Evolutionary conservation across 2,113 vertebrate genomes (phyloP).

Genomic region (Strix aluco): DNA sequence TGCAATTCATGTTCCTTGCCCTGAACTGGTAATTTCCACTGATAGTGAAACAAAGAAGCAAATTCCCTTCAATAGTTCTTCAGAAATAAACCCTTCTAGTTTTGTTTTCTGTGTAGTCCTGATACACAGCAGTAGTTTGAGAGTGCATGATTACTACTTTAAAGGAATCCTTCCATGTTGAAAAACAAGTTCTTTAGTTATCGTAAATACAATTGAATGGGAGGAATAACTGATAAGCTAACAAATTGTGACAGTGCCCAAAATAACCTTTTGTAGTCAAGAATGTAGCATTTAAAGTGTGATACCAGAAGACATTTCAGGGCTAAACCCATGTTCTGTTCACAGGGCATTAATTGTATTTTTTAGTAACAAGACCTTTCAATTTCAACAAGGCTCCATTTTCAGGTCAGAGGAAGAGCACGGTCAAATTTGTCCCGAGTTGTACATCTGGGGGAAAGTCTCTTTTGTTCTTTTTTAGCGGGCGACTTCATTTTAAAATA

Average conservation of each 20-base stretch:
- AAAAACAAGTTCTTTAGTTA: not conserved
- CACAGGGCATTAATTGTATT: not conserved
- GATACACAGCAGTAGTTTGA: not conserved
- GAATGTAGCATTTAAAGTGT: not conserved
- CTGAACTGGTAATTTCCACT: not conserved
- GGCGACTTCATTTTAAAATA: not conserved
- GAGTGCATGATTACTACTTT: not conserved
- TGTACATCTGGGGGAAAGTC: not conserved
- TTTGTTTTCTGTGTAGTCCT: not conserved
- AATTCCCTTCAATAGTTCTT: not conserved
- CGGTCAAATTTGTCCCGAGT: not conserved
- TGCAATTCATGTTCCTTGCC: not conserved
- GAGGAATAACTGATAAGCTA: not conserved
- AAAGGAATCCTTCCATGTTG: not conserved
- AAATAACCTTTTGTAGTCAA: not conserved
- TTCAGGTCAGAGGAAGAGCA: not conserved
- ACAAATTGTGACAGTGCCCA: not conserved
- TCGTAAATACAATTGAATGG: not conserved
- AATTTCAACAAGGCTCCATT: not conserved
- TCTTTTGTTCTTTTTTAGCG: not conserved
- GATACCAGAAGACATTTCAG: not conserved
- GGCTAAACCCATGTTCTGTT: not conserved
- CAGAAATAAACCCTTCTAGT: not conserved
- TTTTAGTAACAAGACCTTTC: not conserved
- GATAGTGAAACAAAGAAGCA: too few relatives aligned